Evolutionary conservation across 2,888 invertebrate species (phyloP).

Genomic region (Diadromus collaris): DNA sequence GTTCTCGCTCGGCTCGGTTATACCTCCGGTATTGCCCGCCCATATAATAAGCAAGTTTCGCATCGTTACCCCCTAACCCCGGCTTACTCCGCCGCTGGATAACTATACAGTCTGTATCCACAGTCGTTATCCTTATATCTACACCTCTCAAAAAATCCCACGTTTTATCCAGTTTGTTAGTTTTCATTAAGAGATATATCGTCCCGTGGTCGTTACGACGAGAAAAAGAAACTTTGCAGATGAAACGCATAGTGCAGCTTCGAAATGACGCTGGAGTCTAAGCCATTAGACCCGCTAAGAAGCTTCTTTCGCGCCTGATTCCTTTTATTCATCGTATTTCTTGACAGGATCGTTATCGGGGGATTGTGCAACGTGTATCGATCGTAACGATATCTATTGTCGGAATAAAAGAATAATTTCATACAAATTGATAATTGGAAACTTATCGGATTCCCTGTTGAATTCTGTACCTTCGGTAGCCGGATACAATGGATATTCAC

Average conservation of each 20-base stretch:
- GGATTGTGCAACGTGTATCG: neutral
- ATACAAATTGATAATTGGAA: conserved; percentile 44
- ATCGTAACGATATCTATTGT: conserved; percentile 5
- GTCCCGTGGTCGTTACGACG: neutral
- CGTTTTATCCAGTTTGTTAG: conserved; percentile 33
- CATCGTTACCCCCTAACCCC: conserved; percentile 40
- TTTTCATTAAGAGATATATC: conserved; percentile 7
- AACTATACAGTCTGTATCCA: conserved; percentile 18
- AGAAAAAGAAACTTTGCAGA: neutral
- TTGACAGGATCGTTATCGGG: neutral
- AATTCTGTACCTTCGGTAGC: conserved; percentile 29
- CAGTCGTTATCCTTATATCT: conserved; percentile 24
- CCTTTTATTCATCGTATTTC: neutral
- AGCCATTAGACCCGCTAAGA: neutral
- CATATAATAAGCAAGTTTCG: conserved; percentile 61
- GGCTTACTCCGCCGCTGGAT: conserved; percentile 10
- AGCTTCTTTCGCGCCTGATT: neutral
- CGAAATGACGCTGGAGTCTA: neutral
- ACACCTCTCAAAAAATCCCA: conserved; percentile 7
- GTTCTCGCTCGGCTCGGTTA: conserved; percentile 41
- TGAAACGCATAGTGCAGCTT: neutral
- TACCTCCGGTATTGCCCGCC: conserved; percentile 55
- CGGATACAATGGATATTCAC: conserved; percentile 10
- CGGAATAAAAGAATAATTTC: conserved; percentile 29
- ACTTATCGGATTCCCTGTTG: conserved; percentile 28